Percentiles rank a stretch among this genome's conserved stretches.
Evolutionary conservation across 2,888 invertebrate species (phyloP).

Genomic region (Chloroclystis v-ata): DNA sequence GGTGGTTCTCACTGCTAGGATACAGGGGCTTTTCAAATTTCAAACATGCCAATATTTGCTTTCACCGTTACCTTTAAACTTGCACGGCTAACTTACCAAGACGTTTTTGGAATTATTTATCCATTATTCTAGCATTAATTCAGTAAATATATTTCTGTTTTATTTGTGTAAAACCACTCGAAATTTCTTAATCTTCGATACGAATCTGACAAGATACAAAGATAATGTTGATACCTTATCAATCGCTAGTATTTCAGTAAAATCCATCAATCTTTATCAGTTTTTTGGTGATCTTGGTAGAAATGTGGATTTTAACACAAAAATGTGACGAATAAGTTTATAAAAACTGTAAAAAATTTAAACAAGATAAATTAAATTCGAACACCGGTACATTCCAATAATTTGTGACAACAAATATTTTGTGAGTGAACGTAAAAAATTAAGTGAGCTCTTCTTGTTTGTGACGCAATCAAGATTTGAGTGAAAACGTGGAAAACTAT

Average conservation of each 20-base stretch:
- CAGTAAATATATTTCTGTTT: not conserved
- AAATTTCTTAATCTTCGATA: conserved; percentile 12
- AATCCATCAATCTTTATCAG: conserved; percentile 10
- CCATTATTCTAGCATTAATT: no score
- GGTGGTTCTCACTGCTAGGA: no score
- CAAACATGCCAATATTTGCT: no score
- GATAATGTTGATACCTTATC: conserved; percentile 22
- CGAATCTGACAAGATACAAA: not conserved
- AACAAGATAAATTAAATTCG: no score
- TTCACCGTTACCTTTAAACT: no score
- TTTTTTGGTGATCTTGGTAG: conserved; percentile 1
- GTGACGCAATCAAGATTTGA: conserved; percentile 32
- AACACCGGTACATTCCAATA: conserved; percentile 50
- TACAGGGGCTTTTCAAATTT: no score
- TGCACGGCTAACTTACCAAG: no score
- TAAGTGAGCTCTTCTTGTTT: conserved; percentile 39
- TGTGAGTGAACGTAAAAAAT: conserved; percentile 37
- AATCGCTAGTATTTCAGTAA: conserved; percentile 14
- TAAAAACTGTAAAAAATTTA: no score
- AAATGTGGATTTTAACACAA: conserved; percentile 1
- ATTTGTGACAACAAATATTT: conserved; percentile 49
- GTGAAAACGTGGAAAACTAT: not conserved
- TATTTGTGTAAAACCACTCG: conserved; percentile 7
- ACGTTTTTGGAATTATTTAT: no score
- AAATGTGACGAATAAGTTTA: conserved; percentile 10